Base-by-base conservation (phyloP, 2,113 vertebrate genomes). In the Corvus hawaiiensis region DNA sequence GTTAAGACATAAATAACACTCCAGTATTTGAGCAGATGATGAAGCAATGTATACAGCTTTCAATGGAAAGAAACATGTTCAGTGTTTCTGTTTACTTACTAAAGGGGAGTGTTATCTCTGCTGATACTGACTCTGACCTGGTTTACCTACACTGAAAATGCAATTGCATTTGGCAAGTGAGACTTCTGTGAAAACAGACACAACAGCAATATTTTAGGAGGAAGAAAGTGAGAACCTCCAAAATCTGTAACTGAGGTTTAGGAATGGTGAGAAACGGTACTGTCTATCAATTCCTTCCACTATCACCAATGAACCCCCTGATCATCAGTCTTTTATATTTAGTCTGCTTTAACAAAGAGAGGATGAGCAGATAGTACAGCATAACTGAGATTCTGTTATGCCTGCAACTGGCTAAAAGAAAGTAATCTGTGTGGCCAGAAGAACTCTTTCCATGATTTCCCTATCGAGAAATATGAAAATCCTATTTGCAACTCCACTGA, bases 11-110 rank as follows among this genome's bases (percentile, higher is more conserved):
- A 90, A 85, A 74, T 39, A 54, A 39, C 21, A 26, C 4, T 17
- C 16, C 3, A 3, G 11, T 37, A 33, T 62, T 81, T 1, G 0
- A 63, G 69, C 30, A 81, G 48, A 71, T 0, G 1, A 77, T 82
- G 71, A 84, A 79, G 46, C 5, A 59, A 87, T 33, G 18, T 72
- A 79, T 63, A 75, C 30, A 90, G 28, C 48, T 63, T 92, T 64
- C 74, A 90, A 41, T n/a, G 35, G 44, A 48, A 63, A 72, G 44
- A 83, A 68, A 58, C 16, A 7, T 3, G 5, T 18, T 75, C 39
- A 59, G 1, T 59, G 41, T 8, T 89, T 92, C 64, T 72, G 43
- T 67, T 84, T 75, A 63, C 44, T 68, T 54, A 55, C 32, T 59
- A 6, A 84, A 91, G 79, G 37, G 28, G 12, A 81, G 27, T 10